Percentiles rank a stretch among this genome's conserved stretches.
Evolutionary conservation across 2,113 vertebrate species (phyloP).

Genomic region (Colinus virginianus): DNA sequence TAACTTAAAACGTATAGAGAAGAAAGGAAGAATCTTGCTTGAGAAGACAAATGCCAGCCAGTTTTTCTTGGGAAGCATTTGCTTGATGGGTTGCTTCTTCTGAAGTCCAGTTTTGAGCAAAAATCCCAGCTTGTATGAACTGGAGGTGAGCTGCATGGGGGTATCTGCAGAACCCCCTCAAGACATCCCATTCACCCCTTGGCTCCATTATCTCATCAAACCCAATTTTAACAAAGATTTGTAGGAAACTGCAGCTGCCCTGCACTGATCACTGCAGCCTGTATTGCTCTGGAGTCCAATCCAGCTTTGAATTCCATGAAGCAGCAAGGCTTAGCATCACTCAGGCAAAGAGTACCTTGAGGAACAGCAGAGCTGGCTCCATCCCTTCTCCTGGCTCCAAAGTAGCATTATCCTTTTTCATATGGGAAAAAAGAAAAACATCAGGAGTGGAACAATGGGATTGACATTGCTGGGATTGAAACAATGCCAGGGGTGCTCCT

Average conservation of each 20-base stretch:
- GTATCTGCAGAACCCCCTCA: rapidly evolving
- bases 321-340: rapidly evolving
- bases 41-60: no score
- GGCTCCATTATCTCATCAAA: neutral
- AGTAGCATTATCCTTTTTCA: neutral
- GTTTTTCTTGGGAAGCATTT: neutral
- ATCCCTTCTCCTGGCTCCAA: neutral
- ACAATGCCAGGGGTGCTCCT: neutral
- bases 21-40: neutral
- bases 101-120: neutral
- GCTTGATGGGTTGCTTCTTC: neutral
- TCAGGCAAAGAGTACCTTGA: neutral
- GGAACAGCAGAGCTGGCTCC: neutral
- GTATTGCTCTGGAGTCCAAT: neutral
- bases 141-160: neutral
- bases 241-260: neutral
- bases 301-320: neutral
- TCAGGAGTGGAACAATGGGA: neutral
- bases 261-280: neutral
- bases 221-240: neutral
- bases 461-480: neutral
- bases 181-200: neutral
- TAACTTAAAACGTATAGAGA: neutral
- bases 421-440: rapidly evolving
- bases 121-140: neutral